Evolutionary conservation across 2,113 vertebrate species (phyloP), one percentile per base, ranked within the genome.

Genomic region (Corvus cornix): DNA sequence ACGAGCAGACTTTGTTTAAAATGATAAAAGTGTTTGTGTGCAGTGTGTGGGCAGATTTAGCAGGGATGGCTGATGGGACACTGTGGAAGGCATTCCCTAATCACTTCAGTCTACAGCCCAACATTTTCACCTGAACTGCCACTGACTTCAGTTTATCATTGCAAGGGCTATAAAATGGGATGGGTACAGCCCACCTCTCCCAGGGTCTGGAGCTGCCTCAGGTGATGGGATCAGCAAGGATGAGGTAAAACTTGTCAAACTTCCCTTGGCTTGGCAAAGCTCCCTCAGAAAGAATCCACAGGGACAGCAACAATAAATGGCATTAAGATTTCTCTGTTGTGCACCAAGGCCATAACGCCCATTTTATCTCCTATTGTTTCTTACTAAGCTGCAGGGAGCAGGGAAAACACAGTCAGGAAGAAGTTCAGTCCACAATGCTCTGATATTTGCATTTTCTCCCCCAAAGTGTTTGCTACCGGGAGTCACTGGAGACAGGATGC

Each of bases 401-500:
- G 91, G 64, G 73, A 66, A 69, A 63, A 64, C 37, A 17, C 2
- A 73, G 85, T 60, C 90, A 91, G 92, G 94, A 85, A 56, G 49
- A 69, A 75, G 68, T 31, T 87, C 64, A 92, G 80, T 84, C 73
- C 86, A 49, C 77, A 84, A 0, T 59, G 52, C 82, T 93, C 92
- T 56, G 68, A 68, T 78, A 78, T 90, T 91, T 95, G 77, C 77
- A 23, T 96, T 91, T 90, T 95, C 69, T 90, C 41, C 84, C 60
- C 53, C 48, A 52, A 89, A 96, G 52, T 16, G 0, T 78, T 97
- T 84, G 95, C 96, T 95, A 95, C 95, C 68, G 96, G 89, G 83
- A 78, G 94, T 89, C 96, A 67, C 96, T 95, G 91, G 86, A 81
- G 96, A 95, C 94, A 89, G 91, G 84, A 95, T 75, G 89, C 93